A percentile compares a stretch with the other conserved stretches of the same genome.
These are phyloP conservation scores for Synaphobranchus kaupii DNA, from an alignment of 2,797 vertebrate species.

Conservation along the genomic window DNA sequence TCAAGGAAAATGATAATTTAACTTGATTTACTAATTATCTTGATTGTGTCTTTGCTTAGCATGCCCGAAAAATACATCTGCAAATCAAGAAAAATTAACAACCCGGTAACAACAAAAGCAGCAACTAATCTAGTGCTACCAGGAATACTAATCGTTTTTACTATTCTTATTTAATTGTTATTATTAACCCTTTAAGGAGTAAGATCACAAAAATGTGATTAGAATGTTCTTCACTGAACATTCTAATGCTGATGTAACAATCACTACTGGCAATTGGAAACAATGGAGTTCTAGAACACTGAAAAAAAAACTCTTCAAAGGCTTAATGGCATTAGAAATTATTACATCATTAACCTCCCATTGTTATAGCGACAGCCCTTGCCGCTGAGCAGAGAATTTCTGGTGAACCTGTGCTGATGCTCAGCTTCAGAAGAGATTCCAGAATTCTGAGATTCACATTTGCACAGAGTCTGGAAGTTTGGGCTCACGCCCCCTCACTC, in stretches of 20 bases:
- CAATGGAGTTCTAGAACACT: too few relatives aligned
- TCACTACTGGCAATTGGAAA: too few relatives aligned
- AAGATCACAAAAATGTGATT: too few relatives aligned
- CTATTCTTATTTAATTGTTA: too few relatives aligned
- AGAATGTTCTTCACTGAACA: too few relatives aligned
- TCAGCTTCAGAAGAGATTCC: neutral
- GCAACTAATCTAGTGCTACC: neutral
- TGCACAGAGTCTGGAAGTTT: neutral
- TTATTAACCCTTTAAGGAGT: neutral
- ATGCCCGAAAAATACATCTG: neutral
- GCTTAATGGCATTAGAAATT: neutral
- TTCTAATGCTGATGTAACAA: too few relatives aligned
- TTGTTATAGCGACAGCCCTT: neutral
- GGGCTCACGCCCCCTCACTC: neutral
- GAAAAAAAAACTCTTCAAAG: too few relatives aligned
- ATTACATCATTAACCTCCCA: neutral
- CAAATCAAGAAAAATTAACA: neutral
- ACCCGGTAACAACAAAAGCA: neutral
- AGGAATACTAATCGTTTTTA: neutral
- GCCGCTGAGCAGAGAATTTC: neutral
- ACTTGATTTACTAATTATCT: neutral
- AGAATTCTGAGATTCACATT: neutral
- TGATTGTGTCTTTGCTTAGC: neutral
- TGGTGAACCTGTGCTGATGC: neutral
- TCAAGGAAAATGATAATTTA: neutral